A percentile compares a stretch with the other conserved stretches of the same genome.
Conservation (phyloP, 2,113 vertebrate genomes). For the Riparia riparia region DNA sequence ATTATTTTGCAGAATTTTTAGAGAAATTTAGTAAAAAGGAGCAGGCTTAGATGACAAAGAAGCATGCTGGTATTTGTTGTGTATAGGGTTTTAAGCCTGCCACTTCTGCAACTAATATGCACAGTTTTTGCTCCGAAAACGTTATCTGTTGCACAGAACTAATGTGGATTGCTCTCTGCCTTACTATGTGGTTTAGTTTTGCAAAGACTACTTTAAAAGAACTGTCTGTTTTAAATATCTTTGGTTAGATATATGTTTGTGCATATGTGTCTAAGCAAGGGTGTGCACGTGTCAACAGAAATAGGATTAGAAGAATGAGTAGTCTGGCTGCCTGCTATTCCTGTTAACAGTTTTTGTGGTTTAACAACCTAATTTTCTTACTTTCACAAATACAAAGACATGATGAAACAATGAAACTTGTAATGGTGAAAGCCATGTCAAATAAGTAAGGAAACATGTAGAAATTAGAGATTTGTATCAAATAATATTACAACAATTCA, state of each 20-base stretch:
- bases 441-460: not conserved
- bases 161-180: not conserved
- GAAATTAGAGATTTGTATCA: not conserved
- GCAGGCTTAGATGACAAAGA: not conserved
- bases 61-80: not conserved
- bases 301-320: not conserved
- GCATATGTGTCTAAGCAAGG: not conserved
- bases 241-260: not conserved
- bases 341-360: not conserved
- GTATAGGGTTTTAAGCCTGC: not conserved
- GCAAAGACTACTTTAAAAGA: not conserved
- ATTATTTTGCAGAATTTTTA: not conserved
- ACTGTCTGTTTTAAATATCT: not conserved
- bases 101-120: not conserved
- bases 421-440: not conserved
- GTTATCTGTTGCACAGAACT: not conserved
- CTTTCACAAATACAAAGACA: not conserved
- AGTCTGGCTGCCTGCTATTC: not conserved
- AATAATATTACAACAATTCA: accelerated
- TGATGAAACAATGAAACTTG: not conserved
- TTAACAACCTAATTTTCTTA: conserved; percentile 17
- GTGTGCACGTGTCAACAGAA: not conserved
- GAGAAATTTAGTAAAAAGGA: not conserved
- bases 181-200: not conserved
- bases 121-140: not conserved